Base-by-base conservation (phyloP, 2,888 invertebrate species). In the Spisula subtruncata region DNA sequence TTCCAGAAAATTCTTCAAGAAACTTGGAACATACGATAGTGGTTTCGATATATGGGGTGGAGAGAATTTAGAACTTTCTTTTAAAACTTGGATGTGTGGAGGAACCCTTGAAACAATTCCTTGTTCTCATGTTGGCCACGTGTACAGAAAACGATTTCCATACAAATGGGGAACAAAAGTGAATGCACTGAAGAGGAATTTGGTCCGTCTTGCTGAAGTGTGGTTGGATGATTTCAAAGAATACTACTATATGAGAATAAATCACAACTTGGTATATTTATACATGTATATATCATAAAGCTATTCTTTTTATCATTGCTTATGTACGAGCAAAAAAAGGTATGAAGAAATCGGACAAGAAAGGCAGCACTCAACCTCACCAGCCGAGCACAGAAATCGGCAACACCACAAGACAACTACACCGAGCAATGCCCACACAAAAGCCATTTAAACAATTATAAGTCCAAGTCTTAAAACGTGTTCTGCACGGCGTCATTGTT, bases 31-130 rank as follows among this genome's bases (percentile, higher is more conserved):
- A 96, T 99, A 99, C 96, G 99, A 99, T 96, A 97, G 98, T 82
- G 99, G 98, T 10, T 99, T 99, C 99, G 98, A 99, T 95, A 98
- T 99, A 84, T 99, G 99, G 99, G 99, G 99, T 84, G 99, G 99
- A 8, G 99, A 99, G 97, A 99, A 99, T 97, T 97, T 99, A 46
- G 99, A 99, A 97, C 98, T 99, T 93, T 99, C 99, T 0, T 99
- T 99, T 96, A 98, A 99, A 98, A 98, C 98, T 56, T 99, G 99
- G 99, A 99, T 99, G 98, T 99, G 99, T 96, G 99, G 99, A 6
- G 99, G 99, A 0, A 97, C 97, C 6, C 97, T 99, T 25, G 98
- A 99, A 96, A 97, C 99, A 88, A 97, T 99, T 71, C 99, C 99
- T 0, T 99, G 99, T 96, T 99, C 99, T 56, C 97, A 99, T 46